Evolutionary conservation across 1,140 invertebrate species (phyloP).

Genomic region (Drosophila mauritiana): DNA sequence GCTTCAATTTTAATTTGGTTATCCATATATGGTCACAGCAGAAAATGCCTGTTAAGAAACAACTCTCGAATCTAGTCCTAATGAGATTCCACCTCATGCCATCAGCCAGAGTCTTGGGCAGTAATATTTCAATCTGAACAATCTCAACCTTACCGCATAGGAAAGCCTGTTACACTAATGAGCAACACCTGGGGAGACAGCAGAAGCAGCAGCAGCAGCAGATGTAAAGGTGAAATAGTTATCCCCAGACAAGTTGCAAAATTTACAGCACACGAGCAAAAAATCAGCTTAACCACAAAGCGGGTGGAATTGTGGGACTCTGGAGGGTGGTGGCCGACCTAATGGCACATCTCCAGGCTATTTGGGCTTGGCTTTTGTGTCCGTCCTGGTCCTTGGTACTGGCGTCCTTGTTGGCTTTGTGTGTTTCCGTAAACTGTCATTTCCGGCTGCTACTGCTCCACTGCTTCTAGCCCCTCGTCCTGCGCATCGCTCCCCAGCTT

Average conservation of each 20-base stretch:
- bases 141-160: constrained; percentile 38
- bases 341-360: constrained; percentile 76
- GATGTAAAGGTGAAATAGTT: constrained; percentile 40
- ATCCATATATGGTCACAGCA: not conserved
- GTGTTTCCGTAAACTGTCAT: constrained; percentile 80
- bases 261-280: constrained; percentile 57
- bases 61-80: constrained; percentile 6
- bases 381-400: constrained; percentile 27
- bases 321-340: constrained; percentile 62
- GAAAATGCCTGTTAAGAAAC: not conserved
- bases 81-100: constrained; percentile 35
- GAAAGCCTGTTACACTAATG: constrained; percentile 59
- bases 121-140: constrained; percentile 49
- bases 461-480: not conserved
- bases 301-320: constrained; percentile 27
- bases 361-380: constrained; percentile 69
- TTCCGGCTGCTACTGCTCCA: constrained; percentile 59
- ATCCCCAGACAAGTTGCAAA: constrained; percentile 41
- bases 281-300: constrained; percentile 59
- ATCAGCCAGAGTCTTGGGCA: constrained; percentile 20
- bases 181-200: constrained; percentile 58
- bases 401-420: constrained; percentile 45
- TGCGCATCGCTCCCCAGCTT: constrained; percentile 28
- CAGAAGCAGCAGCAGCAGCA: not conserved
- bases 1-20: not conserved